These are phyloP conservation scores for Glaucomys volans DNA, from an alignment of 2,113 vertebrate genomes.

Conservation along the genomic window DNA sequence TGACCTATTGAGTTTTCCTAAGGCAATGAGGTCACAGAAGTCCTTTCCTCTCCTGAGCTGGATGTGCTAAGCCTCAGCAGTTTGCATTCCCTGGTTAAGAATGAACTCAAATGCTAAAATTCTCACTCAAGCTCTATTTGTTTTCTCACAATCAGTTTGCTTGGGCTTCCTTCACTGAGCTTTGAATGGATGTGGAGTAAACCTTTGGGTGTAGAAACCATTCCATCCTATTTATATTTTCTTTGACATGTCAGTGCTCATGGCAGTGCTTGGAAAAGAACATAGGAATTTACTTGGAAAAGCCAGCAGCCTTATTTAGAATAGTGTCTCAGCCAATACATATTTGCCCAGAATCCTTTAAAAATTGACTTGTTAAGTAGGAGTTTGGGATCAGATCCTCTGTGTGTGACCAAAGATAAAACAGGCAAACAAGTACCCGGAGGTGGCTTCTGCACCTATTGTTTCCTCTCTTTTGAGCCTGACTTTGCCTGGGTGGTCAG, in stretches of 20 bases:
- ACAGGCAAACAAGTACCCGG: not conserved
- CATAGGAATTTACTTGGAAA: not conserved
- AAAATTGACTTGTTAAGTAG: not conserved
- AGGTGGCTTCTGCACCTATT: not conserved
- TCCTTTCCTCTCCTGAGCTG: slow-evolving; percentile 22
- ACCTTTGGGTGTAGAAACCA: not conserved
- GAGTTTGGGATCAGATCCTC: not conserved
- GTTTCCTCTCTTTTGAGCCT: not conserved
- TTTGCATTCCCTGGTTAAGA: not conserved
- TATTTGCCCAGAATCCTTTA: not conserved
- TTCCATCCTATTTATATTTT: not conserved
- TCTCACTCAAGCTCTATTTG: not conserved
- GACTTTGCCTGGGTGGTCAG: not conserved
- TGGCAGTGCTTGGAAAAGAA: slow-evolving; percentile 14
- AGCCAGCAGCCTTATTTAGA: not conserved
- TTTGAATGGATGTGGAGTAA: not conserved
- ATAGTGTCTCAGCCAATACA: not conserved
- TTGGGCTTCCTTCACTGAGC: not conserved
- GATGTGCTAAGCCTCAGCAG: slow-evolving; percentile 28
- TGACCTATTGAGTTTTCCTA: slow-evolving; percentile 51
- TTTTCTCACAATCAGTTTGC: not conserved
- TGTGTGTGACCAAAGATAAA: not conserved
- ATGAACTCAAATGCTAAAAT: not conserved
- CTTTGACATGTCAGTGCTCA: not conserved
- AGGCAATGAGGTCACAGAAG: slow-evolving; percentile 52